Base-by-base conservation (phyloP, 2,888 invertebrate species). In the Acronicta alni region DNA sequence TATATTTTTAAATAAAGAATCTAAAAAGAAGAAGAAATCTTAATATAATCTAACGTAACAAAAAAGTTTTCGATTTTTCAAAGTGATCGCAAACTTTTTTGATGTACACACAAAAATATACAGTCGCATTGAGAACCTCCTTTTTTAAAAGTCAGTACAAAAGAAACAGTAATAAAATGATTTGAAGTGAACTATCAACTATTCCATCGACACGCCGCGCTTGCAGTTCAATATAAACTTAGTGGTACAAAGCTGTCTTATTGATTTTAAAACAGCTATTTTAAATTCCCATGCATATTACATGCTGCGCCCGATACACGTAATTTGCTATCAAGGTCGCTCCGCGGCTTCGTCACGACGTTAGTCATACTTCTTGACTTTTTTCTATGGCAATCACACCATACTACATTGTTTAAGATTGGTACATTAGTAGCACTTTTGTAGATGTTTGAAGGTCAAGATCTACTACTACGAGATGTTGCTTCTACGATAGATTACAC, bases 281-380 rank as follows among this genome's bases (percentile, higher is more conserved):
- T 45, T 15, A 52, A 57, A 23, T 46, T 2, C 5, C 47, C 38
- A 48, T 67, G 15, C 45, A 71, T 66, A 48, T 49, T 53, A 48
- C 59, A 66, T 71, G 44, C 6, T 7, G 26, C 17, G 39, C 20
- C 41, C 26, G 39, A 51, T 35, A 30, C 30, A 41, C 54, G 37
- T 59, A 39, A 61, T 57, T 45, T 62, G 45, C 18, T 59, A 18
- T 49, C 64, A 73, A 73, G 69, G 65, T 52, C 17, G 14, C 26
- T 8, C 18, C 18, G 7, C 17, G 26, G 44, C 32, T 62, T n/a
- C 32, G 39, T 45, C 43, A 54, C 55, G 37, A 43, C 8, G 32
- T 72, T 69, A 66, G 39, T 79, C 70, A 72, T 57, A 35, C 20
- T 42, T 52, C 46, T 55, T 55, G 41, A 20, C 2, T 16, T 37